Evolutionary conservation across 30 jellyfish, hydroid and myxozoan genomes (phyloP).

Genomic region (Aurelia aurita): DNA sequence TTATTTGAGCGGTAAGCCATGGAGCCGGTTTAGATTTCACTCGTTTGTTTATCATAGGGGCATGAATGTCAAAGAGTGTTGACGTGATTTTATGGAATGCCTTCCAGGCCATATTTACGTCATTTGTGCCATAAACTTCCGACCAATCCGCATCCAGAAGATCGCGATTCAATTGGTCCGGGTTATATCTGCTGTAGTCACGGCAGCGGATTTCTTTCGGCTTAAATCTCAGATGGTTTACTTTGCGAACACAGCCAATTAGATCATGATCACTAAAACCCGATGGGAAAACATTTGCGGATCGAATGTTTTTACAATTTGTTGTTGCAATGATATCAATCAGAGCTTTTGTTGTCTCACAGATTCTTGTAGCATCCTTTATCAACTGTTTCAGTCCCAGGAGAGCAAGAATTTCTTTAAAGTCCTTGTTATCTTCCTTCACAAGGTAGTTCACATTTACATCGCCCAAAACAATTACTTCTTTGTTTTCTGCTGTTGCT

Average conservation of each 20-base stretch:
- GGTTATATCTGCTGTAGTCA: no score
- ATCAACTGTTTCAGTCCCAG: conserved; percentile 46
- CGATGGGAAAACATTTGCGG: no score
- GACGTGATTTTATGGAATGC: no score
- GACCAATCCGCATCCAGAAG: conserved; percentile 47
- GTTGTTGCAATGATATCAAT: conserved; percentile 26
- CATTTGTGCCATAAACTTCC: conserved; percentile 28
- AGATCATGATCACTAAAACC: no score
- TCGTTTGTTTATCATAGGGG: no score
- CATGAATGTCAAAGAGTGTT: no score
- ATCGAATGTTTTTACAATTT: no score
- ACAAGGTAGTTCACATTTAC: conserved; percentile 24
- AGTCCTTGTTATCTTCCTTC: conserved; percentile 17
- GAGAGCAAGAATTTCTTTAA: conserved; percentile 18
- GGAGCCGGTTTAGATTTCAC: no score
- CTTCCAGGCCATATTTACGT: conserved; percentile 47
- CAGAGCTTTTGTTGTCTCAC: conserved; percentile 26
- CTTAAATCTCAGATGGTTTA: no score
- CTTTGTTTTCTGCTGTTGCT: not conserved
- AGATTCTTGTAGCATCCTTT: conserved; percentile 33
- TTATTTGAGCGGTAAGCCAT: no score
- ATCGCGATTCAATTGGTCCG: conserved; percentile 39
- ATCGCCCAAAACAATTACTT: not conserved
- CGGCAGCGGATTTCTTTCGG: no score
- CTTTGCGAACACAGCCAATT: no score